Base-by-base conservation (phyloP, 1,140 invertebrate genomes). In the Laupala kohalensis region DNA sequence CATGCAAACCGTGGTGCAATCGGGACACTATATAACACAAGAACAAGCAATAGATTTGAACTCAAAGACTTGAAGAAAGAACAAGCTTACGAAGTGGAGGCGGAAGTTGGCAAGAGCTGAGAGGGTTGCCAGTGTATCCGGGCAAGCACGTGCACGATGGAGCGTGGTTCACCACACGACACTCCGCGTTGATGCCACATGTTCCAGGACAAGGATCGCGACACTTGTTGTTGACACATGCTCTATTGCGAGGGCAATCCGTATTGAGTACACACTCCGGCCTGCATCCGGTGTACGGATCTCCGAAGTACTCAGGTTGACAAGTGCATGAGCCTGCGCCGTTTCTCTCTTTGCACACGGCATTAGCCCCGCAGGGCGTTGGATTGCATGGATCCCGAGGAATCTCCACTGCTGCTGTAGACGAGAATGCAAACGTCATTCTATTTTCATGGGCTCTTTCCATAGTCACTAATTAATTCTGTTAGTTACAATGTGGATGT, bases 281-380 rank as follows among this genome's bases (percentile, higher is more conserved):
- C 27, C 79, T 67, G 74, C 83, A 84, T 25, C 80, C 80, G 26
- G 86, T 82, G 75, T 94, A 92, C 3, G 92, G 91, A 83, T 95
- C 91, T 68, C 93, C 93, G 75, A 86, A 87, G 80, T 92, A 94
- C 73, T 92, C 89, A 72, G 88, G 84, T 75, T 92, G 78, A 80
- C 92, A 94, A 72, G 85, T 87, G 79, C 93, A 95, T 69, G 90
- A 90, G 74, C 91, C 89, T 28, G 80, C 79, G 77, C 79, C 67
- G 74, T 76, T 74, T 77, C 83, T 77, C 79, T 93, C 90, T 77
- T 79, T 88, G 81, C 92, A 94, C 71, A 92, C 81, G 64, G 88
- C 80, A 76, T 91, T 91, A 6, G 86, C 78, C 25, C 92, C 92
- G 79, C 92, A 94, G 4, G 91, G 91, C 24, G 88, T 91, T 64